Conservation (phyloP, 1,140 invertebrate species). For the Lordiphosa mommai region DNA sequence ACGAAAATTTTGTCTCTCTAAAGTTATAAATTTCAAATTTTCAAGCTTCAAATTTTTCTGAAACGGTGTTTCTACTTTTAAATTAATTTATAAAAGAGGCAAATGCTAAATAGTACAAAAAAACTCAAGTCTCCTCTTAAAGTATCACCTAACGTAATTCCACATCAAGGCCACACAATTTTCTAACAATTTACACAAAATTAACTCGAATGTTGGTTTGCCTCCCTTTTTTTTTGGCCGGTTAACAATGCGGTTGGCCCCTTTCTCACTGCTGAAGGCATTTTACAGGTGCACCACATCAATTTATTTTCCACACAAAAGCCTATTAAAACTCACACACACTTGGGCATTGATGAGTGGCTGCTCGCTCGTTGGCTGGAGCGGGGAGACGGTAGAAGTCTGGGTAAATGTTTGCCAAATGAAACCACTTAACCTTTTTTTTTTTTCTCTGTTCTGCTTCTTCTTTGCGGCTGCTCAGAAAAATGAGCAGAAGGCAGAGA, state of each 20-base stretch:
- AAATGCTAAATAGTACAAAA: too few relatives aligned
- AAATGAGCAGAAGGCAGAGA: slow-evolving; percentile 38
- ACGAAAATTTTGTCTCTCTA: too few relatives aligned
- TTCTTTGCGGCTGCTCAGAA: slow-evolving; percentile 16
- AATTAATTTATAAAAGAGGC: too few relatives aligned
- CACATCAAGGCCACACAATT: slow-evolving; percentile 42
- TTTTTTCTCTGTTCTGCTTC: slow-evolving; percentile 5
- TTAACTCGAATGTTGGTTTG: slow-evolving; percentile 52
- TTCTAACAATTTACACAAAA: slow-evolving; percentile 70
- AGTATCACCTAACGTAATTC: slow-evolving; percentile 32
- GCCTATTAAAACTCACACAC: slow-evolving; percentile 71
- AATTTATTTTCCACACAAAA: slow-evolving; percentile 77
- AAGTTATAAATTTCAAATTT: too few relatives aligned
- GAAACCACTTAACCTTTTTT: slow-evolving; percentile 76
- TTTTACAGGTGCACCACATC: slow-evolving; percentile 74
- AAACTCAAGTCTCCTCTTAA: not conserved
- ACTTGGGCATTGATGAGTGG: slow-evolving; percentile 53
- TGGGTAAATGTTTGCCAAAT: slow-evolving; percentile 73
- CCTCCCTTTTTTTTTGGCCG: slow-evolving; percentile 1
- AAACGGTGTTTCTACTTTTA: too few relatives aligned
- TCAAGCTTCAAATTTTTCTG: too few relatives aligned
- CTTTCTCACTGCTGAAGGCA: slow-evolving; percentile 44
- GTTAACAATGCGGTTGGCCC: slow-evolving; percentile 60
- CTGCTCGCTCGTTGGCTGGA: slow-evolving; percentile 1
- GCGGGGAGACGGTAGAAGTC: slow-evolving; percentile 11